phyloP scores from a whole-genome alignment of 2,797 vertebrate genomes.

The Pangasius mekongensis region DNA sequence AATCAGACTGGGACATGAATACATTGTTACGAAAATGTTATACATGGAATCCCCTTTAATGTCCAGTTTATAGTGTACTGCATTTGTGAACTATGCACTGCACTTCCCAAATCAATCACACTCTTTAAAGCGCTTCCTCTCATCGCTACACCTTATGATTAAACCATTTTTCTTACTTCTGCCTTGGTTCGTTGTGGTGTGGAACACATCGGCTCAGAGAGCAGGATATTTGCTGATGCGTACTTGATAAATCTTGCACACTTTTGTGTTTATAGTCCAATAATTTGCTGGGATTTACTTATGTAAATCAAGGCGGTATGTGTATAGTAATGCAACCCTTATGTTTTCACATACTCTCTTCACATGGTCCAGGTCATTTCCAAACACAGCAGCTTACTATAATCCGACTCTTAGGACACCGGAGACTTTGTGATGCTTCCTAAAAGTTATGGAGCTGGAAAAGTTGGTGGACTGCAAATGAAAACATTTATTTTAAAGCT shows the following conservation, averaged over 20 bases:
- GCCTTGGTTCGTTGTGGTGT: not conserved
- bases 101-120: not conserved
- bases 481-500: not conserved
- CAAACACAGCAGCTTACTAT: conserved; percentile 13
- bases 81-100: not conserved
- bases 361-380: conserved; percentile 25
- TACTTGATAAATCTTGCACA: conserved; percentile 30
- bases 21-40: not conserved
- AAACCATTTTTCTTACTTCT: not conserved
- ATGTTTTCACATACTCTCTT: conserved; percentile 4
- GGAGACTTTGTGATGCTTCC: not conserved
- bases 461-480: conserved; percentile 10
- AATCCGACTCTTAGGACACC: not conserved
- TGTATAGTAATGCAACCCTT: conserved; percentile 5
- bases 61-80: not conserved
- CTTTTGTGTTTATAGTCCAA: conserved; percentile 44
- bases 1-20: not conserved
- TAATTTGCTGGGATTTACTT: conserved; percentile 41
- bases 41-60: not conserved
- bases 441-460: conserved; percentile 22
- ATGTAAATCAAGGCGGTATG: conserved; percentile 39
- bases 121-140: not conserved
- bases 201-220: not conserved
- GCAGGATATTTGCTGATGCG: conserved; percentile 15
- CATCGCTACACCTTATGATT: not conserved